Evolutionary conservation across 2,113 vertebrate genomes (phyloP), one percentile per base, ranked within the genome.

Genomic region (Chamaetylas fuelleborni): DNA sequence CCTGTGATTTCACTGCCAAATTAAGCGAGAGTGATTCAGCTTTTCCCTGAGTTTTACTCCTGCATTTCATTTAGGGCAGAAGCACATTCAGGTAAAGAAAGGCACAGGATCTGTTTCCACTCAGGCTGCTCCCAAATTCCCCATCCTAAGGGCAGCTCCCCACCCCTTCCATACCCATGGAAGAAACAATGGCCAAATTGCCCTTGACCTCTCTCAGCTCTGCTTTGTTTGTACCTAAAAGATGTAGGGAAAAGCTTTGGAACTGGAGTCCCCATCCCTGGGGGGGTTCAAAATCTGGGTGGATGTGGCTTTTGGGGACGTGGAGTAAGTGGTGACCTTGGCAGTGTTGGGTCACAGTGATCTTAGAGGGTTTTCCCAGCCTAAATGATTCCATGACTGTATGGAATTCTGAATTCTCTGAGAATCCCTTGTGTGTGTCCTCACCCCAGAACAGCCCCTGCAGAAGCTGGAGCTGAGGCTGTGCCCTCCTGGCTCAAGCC

Each of bases 61-160:
- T 69, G 88, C 86, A 81, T 96, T 86, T 93, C 33, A 74, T 93
- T 93, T 72, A 91, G 71, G 62, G 66, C 82, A 90, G 40, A 90
- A 31, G 48, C 22, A 47, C 62, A 3, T 20, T 6, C 77, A 78
- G 61, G 72, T n/a, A 57, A 53, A 81, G 80, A 25, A 51, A 91
- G 18, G 40, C 71, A 56, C 29, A 8, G 40, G 69, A 14, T 19
- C 19, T 28, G 12, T 26, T 81, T 61, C 28, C 4, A 2, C 36
- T 19, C 13, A 24, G 34, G 40, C 45, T n/a, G 29, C 24, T 72
- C 71, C 70, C 45, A 48, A 36, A 19, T 2, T 9, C 42, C 13
- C 7, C 61, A 42, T 11, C 40, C 71, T 6, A 3, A 79, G 24
- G 36, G 19, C 45, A 74, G 29, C 33, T 70, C 43, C 58, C 25